A percentile compares a stretch with the other conserved stretches of the same genome.
These are phyloP conservation scores for Acrocephalus kingi DNA, from an alignment of 2,113 vertebrate genomes.

Conservation along the genomic window DNA sequence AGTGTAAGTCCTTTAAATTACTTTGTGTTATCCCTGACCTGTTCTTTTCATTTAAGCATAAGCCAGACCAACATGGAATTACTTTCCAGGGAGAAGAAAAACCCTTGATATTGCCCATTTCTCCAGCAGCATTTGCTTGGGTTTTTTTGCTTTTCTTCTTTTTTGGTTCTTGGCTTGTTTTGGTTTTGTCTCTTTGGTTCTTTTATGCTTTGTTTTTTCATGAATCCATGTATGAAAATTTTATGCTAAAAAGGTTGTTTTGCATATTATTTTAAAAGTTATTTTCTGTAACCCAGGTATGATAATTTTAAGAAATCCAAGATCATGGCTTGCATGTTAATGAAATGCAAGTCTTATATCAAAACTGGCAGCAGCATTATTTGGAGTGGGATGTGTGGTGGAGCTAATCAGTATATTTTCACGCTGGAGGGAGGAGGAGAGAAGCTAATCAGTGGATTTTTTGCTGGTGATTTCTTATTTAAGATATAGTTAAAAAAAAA, in stretches of 20 bases:
- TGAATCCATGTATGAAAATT: not conserved
- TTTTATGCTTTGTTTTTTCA: not conserved
- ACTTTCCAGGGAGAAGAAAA: not conserved
- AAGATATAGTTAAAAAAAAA: not conserved
- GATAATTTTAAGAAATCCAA: not conserved
- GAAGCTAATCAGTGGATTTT: constrained; percentile 42
- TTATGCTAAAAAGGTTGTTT: not conserved
- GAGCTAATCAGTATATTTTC: constrained; percentile 51
- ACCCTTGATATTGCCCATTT: not conserved
- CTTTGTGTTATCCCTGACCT: constrained; percentile 65
- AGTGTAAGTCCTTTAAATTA: constrained; percentile 66
- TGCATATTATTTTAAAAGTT: not conserved
- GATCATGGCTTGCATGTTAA: not conserved
- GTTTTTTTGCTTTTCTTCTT: rapidly evolving
- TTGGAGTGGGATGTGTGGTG: constrained; percentile 15
- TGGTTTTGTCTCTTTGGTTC: not conserved
- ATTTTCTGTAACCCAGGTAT: not conserved
- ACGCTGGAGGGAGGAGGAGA: not conserved
- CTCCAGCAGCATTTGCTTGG: not conserved
- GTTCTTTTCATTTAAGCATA: constrained; percentile 69
- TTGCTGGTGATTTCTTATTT: constrained; percentile 7
- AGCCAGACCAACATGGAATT: constrained; percentile 45
- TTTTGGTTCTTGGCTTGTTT: rapidly evolving
- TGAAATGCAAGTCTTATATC: not conserved
- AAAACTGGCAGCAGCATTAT: constrained; percentile 5